These are phyloP conservation scores for Maconellicoccus hirsutus DNA, from an alignment of 1,140 invertebrate species.

Conservation along the genomic window DNA sequence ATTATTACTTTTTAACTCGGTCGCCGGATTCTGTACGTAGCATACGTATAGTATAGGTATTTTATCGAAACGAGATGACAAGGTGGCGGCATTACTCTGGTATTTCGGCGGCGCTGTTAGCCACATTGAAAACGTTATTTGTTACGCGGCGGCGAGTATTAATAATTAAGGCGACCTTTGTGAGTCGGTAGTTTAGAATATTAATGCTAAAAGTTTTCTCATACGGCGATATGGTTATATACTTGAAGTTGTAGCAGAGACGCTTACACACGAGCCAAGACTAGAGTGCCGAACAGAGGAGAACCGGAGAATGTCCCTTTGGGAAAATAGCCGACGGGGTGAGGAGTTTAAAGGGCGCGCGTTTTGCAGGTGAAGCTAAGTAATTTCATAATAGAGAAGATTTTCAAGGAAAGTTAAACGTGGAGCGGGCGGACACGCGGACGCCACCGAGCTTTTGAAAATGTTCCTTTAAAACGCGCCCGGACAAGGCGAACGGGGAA, in stretches of 20 bases:
- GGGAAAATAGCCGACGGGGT: constrained; percentile 16
- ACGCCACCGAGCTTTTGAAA: not conserved
- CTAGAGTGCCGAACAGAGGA: not conserved
- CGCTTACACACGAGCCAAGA: not conserved
- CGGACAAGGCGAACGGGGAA: not conserved
- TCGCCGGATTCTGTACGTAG: too few relatives aligned
- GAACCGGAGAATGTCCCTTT: constrained; percentile 10
- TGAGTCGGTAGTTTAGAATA: constrained; percentile 1
- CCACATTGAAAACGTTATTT: not conserved
- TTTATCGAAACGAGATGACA: too few relatives aligned
- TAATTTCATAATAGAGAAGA: constrained; percentile 22
- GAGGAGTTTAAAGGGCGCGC: constrained; percentile 13
- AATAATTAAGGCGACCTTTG: constrained; percentile 16
- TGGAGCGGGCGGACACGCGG: not conserved
- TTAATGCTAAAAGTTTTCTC: constrained; percentile 18
- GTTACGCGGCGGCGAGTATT: constrained; percentile 4
- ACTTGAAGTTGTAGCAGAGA: not conserved
- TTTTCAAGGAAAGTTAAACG: constrained; percentile 12
- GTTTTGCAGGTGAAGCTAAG: constrained; percentile 20
- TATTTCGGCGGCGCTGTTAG: not conserved
- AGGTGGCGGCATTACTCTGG: too few relatives aligned
- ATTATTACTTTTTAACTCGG: too few relatives aligned
- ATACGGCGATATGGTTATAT: constrained; percentile 6
- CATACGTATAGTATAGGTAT: too few relatives aligned
- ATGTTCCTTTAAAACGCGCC: not conserved